A percentile compares a stretch with the other conserved stretches of the same genome.
Conservation (phyloP, 2,888 invertebrate species). For the Litoditis marina region DNA sequence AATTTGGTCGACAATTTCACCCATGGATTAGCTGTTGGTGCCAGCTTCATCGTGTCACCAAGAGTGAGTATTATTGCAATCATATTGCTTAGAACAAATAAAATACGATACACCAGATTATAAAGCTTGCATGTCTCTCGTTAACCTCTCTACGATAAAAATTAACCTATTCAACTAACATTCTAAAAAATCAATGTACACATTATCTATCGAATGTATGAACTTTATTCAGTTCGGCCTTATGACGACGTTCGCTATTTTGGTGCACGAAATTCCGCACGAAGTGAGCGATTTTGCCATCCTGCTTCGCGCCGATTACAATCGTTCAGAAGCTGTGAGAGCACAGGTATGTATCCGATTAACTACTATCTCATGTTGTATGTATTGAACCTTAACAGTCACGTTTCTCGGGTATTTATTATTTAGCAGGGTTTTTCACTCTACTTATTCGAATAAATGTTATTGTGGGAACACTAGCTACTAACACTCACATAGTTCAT, state of each 20-base stretch:
- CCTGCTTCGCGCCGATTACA: slow-evolving; percentile 80
- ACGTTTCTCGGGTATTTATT: neutral
- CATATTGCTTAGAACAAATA: too few relatives aligned
- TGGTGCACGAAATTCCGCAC: slow-evolving; percentile 94
- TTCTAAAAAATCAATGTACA: neutral
- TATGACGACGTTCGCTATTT: slow-evolving; percentile 87
- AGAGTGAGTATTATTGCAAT: slow-evolving; percentile 60
- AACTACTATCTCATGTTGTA: neutral
- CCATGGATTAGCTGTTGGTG: slow-evolving; percentile 94
- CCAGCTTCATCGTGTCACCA: slow-evolving; percentile 87
- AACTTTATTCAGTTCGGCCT: slow-evolving; percentile 73
- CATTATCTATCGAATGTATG: neutral
- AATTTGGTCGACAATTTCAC: slow-evolving; percentile 98
- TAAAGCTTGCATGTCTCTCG: too few relatives aligned
- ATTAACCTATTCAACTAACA: too few relatives aligned
- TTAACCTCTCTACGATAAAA: too few relatives aligned
- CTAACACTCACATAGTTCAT: too few relatives aligned
- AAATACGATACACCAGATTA: too few relatives aligned
- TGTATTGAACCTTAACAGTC: neutral
- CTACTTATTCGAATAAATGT: too few relatives aligned
- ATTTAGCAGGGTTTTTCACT: neutral
- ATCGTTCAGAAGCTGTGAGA: slow-evolving; percentile 87
- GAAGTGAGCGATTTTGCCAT: slow-evolving; percentile 99
- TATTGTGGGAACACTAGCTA: too few relatives aligned
- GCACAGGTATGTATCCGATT: slow-evolving; percentile 71